phyloP scores from a whole-genome alignment of 1,140 invertebrate genomes.

The Bathynomus jamesi region DNA sequence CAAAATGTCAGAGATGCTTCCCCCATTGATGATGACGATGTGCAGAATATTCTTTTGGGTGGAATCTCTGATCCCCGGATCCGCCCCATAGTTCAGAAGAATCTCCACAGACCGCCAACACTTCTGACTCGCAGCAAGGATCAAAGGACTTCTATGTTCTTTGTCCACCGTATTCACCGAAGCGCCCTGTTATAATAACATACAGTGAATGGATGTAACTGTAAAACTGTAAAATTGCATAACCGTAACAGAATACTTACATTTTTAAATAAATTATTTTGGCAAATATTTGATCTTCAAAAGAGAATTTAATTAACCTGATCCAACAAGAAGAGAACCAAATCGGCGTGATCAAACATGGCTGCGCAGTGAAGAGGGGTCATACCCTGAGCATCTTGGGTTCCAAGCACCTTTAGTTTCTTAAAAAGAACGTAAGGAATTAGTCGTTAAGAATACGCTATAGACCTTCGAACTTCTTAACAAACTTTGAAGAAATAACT shows the following conservation, averaged over 20 bases:
- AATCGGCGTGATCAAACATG: conserved; percentile 77
- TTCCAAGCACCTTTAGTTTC: conserved; percentile 47
- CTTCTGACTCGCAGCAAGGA: conserved; percentile 62
- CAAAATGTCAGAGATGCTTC: conserved; percentile 16
- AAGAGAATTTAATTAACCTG: conserved; percentile 56
- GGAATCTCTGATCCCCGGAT: conserved; percentile 66
- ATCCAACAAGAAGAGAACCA: conserved; percentile 66
- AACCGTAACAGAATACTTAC: too few species aligned
- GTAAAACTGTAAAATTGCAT: background rate
- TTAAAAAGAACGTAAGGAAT: background rate
- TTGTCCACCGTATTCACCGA: conserved; percentile 69
- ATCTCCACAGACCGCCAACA: conserved; percentile 68
- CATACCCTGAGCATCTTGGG: conserved; percentile 71
- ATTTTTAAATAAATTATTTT: too few species aligned
- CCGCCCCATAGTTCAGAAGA: conserved; percentile 62
- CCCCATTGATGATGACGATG: conserved; percentile 30
- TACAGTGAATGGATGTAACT: conserved; percentile 3
- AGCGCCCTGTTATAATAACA: conserved; percentile 55
- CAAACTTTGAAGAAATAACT: too few species aligned
- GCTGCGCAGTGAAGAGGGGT: conserved; percentile 80
- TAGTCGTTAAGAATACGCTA: too few species aligned
- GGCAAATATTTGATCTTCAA: too few species aligned
- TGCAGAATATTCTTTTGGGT: conserved; percentile 45
- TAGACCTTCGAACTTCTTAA: too few species aligned
- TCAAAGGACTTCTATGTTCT: conserved; percentile 65